These are phyloP conservation scores for Entelurus aequoreus DNA, from an alignment of 2,113 vertebrate genomes.

Conservation along the genomic window DNA sequence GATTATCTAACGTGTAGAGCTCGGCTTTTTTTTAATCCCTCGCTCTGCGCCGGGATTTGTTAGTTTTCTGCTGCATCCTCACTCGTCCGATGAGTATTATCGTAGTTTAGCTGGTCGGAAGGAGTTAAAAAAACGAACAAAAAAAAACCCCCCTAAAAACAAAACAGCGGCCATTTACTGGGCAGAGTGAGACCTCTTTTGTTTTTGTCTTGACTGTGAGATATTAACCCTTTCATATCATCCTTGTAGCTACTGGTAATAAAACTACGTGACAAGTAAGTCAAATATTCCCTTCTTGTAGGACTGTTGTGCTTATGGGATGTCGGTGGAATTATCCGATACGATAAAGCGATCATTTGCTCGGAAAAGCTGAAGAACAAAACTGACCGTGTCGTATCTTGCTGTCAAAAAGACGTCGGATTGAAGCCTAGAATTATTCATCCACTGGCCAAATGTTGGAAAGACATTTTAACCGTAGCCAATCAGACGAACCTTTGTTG, in stretches of 20 bases:
- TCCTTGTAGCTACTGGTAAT: not conserved
- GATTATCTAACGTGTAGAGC: constrained; percentile 47
- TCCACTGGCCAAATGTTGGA: too few relatives aligned
- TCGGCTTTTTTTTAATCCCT: constrained; percentile 12
- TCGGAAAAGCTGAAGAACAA: too few relatives aligned
- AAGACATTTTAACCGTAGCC: too few relatives aligned
- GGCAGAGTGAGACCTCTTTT: constrained; percentile 10
- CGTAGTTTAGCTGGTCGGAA: constrained; percentile 38
- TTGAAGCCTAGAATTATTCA: too few relatives aligned
- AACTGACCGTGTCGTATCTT: too few relatives aligned
- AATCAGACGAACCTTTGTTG: too few relatives aligned
- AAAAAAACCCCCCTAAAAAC: too few relatives aligned
- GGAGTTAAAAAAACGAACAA: too few relatives aligned
- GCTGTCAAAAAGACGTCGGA: too few relatives aligned
- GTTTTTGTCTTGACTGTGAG: constrained; percentile 11
- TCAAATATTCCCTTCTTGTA: not conserved
- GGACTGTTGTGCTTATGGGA: not conserved
- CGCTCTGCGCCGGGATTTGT: constrained; percentile 18
- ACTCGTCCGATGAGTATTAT: constrained; percentile 30
- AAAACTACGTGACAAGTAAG: not conserved
- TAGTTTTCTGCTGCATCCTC: constrained; percentile 30
- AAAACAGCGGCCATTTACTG: constrained; percentile 9
- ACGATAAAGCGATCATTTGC: not conserved
- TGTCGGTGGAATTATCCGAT: too few relatives aligned
- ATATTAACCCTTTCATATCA: not conserved